Base-by-base conservation (phyloP, 2,888 invertebrate species). In the Diadegma fenestrale region DNA sequence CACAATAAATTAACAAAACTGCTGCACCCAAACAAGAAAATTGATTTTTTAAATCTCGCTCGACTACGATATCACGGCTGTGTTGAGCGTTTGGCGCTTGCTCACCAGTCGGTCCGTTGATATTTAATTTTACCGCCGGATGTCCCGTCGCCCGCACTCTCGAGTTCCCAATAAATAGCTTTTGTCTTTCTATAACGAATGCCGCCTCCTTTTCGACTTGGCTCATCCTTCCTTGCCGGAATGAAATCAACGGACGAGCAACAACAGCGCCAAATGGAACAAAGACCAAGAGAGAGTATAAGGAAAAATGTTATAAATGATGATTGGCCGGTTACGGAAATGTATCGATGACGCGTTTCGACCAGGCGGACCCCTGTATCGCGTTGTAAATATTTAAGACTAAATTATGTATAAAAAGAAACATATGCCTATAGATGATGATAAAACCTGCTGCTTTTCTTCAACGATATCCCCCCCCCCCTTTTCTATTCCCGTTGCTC, bases 311-410 rank as follows among this genome's bases (percentile, higher is more conserved):
- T 84, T 81, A 61, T 51, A 58, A 71, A 22, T 26, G 22, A 78
- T 77, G 63, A 22, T 43, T 61, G 68, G 84, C 17, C 51, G 61
- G 64, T 43, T 41, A 17, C 8, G 41, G 45, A 58, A 61, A 66
- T 45, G 75, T 69, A 63, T 12, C 51, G 75, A 76, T 71, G 54
- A 63, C 51, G 80, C 51, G 80, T 71, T 84, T 76, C 19, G 71
- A 58, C 71, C 80, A 80, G 26, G 79, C 82, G n/a, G n/a, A n/a
- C n/a, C n/a, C 76, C 82, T 48, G 79, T 72, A 82, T 82, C 79
- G 79, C 75, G 82, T 82, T 79, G 82, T 82, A 72, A 72, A 79
- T 79, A 72, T 37, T 37, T 10, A 8, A 37, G 8, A 37, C 37
- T 37, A 51, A 33, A 45, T 66, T 64, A 12, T 2, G 37, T 10